These are phyloP conservation scores for Watsonalla cultraria DNA, from an alignment of 2,888 invertebrate species.

Conservation along the genomic window DNA sequence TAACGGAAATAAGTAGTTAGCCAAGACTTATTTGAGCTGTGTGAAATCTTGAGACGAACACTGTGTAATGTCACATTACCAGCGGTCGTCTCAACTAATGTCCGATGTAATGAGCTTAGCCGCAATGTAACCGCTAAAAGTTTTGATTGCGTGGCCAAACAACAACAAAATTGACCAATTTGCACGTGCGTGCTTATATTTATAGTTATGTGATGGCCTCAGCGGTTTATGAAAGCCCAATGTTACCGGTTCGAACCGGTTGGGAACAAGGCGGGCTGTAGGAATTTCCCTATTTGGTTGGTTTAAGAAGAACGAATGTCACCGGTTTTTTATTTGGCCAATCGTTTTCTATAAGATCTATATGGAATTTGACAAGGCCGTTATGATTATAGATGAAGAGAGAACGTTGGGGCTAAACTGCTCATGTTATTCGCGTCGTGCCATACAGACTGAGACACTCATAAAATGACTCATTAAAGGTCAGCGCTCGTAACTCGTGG, in stretches of 20 bases:
- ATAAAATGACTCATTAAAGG: too few relatives aligned
- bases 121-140: background rate
- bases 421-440: too few relatives aligned
- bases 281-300: background rate
- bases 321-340: background rate
- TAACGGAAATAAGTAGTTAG: too few relatives aligned
- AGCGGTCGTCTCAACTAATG: background rate
- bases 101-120: background rate
- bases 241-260: slow-evolving; percentile 2
- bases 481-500: too few relatives aligned
- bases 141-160: background rate
- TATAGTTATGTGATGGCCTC: slow-evolving; percentile 1
- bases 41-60: background rate
- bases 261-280: background rate
- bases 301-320: background rate
- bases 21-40: background rate
- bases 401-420: too few relatives aligned
- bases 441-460: too few relatives aligned
- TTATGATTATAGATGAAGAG: too few relatives aligned
- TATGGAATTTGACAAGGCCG: too few relatives aligned
- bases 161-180: slow-evolving; percentile 5
- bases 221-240: slow-evolving; percentile 2
- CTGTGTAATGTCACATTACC: too few relatives aligned
- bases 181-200: slow-evolving; percentile 4
- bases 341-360: too few relatives aligned